Conservation (phyloP, 1,140 invertebrate genomes). For the Spodoptera frugiperda region DNA sequence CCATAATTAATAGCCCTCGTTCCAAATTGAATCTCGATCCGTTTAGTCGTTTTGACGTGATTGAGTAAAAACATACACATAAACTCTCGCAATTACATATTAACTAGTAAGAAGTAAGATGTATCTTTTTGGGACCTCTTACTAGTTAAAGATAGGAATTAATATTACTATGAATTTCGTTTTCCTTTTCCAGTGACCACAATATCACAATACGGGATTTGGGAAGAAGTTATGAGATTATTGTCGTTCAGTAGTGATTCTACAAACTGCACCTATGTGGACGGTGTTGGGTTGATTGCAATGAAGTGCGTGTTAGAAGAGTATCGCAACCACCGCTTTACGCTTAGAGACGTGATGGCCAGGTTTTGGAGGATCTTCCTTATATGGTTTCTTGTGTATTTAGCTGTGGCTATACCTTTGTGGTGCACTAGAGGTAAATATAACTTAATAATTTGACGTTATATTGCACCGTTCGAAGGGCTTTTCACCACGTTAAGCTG, state of each 20-base stretch:
- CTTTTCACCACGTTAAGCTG: no score
- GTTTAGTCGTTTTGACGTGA: no score
- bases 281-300: constrained; percentile 39
- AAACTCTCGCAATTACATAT: no score
- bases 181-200: background rate
- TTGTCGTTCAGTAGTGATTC: background rate
- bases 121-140: no score
- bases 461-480: background rate
- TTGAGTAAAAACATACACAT: no score
- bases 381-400: constrained; percentile 64
- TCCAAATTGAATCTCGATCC: no score
- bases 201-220: constrained; percentile 14
- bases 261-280: constrained; percentile 40
- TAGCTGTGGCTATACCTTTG: constrained; percentile 63
- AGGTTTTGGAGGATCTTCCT: constrained; percentile 55
- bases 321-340: constrained; percentile 20
- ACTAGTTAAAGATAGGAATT: no score
- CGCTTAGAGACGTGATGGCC: background rate
- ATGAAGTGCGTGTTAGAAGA: constrained; percentile 47
- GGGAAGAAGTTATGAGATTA: background rate
- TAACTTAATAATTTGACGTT: background rate
- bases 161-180: no score
- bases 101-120: no score
- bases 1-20: no score
- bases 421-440: constrained; percentile 69